A percentile compares a stretch with the other conserved stretches of the same genome.
These are phyloP conservation scores for Coenonympha glycerion DNA, from an alignment of 2,888 invertebrate genomes.

Conservation along the genomic window DNA sequence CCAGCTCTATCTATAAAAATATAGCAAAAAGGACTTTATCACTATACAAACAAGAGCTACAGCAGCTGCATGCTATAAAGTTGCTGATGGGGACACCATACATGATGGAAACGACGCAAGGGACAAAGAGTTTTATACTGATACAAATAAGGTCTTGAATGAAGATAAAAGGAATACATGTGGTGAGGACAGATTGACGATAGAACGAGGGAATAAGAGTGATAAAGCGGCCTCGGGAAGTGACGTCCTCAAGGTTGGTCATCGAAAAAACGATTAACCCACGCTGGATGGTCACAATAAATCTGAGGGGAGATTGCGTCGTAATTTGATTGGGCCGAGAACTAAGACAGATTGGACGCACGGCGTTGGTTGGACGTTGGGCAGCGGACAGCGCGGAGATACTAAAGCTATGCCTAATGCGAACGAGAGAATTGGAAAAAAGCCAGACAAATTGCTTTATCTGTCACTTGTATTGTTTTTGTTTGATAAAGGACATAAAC, in stretches of 20 bases:
- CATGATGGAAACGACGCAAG: background rate
- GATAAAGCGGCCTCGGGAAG: constrained; percentile 44
- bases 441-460: background rate
- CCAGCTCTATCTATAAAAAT: constrained; percentile 1
- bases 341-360: constrained; percentile 17
- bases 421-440: background rate
- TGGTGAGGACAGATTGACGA: constrained; percentile 39
- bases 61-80: constrained; percentile 2
- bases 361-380: too few relatives aligned
- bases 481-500: too few relatives aligned
- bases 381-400: constrained; percentile 3
- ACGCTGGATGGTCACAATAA: constrained; percentile 23
- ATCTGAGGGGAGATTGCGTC: constrained; percentile 25
- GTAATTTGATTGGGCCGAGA: constrained; percentile 24
- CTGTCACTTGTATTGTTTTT: background rate
- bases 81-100: constrained; percentile 13
- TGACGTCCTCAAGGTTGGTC: constrained; percentile 28
- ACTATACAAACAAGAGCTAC: constrained; percentile 8
- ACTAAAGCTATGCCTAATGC: background rate
- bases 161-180: constrained; percentile 23
- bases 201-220: constrained; percentile 45
- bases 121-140: constrained; percentile 32
- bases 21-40: constrained; percentile 16
- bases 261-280: constrained; percentile 33
- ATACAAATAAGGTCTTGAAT: constrained; percentile 26